Evolutionary conservation across 2,113 vertebrate genomes (phyloP).

Genomic region (Cichladusa arquata): DNA sequence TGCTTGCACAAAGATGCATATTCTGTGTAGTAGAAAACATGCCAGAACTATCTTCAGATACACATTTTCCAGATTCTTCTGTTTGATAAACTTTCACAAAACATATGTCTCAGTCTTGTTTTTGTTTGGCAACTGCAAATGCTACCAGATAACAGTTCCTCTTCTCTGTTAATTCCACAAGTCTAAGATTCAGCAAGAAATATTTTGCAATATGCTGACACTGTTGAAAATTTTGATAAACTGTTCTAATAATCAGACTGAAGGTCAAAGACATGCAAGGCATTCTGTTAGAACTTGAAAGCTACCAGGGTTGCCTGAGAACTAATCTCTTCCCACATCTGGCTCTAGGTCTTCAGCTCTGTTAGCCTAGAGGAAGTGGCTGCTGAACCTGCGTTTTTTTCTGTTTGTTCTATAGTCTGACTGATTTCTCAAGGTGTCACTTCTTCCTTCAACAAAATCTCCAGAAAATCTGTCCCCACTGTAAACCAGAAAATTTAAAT

Average conservation of each 20-base stretch:
- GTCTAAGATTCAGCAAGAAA: background rate
- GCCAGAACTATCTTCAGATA: background rate
- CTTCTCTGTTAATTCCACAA: background rate
- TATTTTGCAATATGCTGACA: background rate
- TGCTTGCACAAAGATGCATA: background rate
- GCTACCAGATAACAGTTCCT: background rate
- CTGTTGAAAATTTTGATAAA: background rate
- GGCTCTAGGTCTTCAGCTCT: background rate
- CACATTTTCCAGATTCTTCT: background rate
- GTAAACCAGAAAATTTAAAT: conserved; percentile 1
- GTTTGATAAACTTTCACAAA: background rate
- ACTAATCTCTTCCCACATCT: background rate
- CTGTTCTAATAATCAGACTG: background rate
- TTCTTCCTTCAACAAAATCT: background rate
- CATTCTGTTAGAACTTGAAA: background rate
- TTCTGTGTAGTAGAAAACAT: background rate
- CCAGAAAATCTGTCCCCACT: background rate
- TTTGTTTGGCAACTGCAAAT: background rate
- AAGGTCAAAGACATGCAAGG: background rate
- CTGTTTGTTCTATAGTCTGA: background rate
- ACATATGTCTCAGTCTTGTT: background rate
- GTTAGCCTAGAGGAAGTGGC: background rate
- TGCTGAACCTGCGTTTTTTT: background rate
- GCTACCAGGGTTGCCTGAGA: background rate
- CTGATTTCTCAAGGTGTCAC: background rate